These are phyloP conservation scores for Stegodyphus mimosarum DNA, from an alignment of 1,140 invertebrate genomes.

Conservation along the genomic window DNA sequence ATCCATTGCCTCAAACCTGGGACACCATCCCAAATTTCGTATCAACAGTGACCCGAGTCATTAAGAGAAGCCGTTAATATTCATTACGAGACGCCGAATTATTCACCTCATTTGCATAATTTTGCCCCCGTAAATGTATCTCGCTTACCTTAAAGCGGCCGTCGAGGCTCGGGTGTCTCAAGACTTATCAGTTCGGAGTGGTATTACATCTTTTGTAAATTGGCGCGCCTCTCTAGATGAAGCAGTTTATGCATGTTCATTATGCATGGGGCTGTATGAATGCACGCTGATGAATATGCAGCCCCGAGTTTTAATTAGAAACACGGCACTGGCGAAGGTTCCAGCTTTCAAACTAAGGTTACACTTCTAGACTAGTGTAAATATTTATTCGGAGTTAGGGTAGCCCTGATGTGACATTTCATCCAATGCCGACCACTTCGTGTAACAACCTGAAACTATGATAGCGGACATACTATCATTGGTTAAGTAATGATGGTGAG, in stretches of 20 bases:
- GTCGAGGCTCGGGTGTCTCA: background rate
- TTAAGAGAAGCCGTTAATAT: conserved; percentile 46
- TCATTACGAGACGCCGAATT: conserved; percentile 42
- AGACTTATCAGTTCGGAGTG: conserved; percentile 42
- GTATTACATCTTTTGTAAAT: conserved; percentile 53
- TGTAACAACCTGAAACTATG: too few species aligned
- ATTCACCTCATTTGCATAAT: conserved; percentile 49
- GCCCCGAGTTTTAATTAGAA: conserved; percentile 31
- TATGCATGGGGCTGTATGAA: conserved; percentile 12
- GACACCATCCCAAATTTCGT: background rate
- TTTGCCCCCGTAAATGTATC: conserved; percentile 15
- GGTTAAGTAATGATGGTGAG: too few species aligned
- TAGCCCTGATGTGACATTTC: too few species aligned
- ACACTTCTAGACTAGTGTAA: conserved; percentile 16
- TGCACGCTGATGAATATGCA: conserved; percentile 4
- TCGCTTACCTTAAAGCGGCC: conserved; percentile 21
- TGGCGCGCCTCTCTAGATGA: background rate
- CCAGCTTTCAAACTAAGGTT: conserved; percentile 19
- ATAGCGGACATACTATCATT: too few species aligned
- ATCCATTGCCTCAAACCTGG: too few species aligned
- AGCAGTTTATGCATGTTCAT: conserved; percentile 39
- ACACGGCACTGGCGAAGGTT: background rate
- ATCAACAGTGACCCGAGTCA: conserved; percentile 30
- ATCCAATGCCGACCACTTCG: too few species aligned
- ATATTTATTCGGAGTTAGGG: conserved; percentile 12